Evolutionary conservation across 2,888 invertebrate species (phyloP).

Genomic region (Linnaemya tessellans): DNA sequence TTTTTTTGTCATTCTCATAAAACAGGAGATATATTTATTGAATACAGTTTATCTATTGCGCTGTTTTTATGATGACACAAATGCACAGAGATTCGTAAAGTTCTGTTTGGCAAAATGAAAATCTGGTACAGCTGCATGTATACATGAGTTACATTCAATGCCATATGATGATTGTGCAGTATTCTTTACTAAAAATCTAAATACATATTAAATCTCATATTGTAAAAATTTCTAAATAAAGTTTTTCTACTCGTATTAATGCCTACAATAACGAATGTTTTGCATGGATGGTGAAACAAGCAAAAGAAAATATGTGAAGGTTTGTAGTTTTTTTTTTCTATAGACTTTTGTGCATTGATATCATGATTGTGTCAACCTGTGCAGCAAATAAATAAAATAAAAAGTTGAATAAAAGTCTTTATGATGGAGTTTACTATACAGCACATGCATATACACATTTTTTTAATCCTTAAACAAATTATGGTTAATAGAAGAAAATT

Average conservation of each 20-base stretch:
- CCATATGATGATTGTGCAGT: constrained; percentile 8
- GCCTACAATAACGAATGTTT: constrained; percentile 21
- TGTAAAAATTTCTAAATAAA: constrained; percentile 20
- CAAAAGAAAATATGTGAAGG: neutral
- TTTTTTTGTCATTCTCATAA: constrained; percentile 1
- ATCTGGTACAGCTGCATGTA: constrained; percentile 22
- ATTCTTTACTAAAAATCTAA: constrained; percentile 1
- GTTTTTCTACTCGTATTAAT: constrained; percentile 3
- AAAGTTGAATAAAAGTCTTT: neutral
- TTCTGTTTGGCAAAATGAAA: constrained; percentile 34
- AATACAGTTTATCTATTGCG: constrained; percentile 40
- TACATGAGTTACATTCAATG: constrained; percentile 14
- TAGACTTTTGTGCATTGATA: neutral
- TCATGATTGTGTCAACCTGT: constrained; percentile 26
- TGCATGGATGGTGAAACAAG: neutral
- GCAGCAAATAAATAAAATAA: constrained; percentile 15
- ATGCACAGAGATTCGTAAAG: constrained; percentile 20
- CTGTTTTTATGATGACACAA: constrained; percentile 25
- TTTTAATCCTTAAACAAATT: neutral
- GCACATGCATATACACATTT: neutral
- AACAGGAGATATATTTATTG: constrained; percentile 42
- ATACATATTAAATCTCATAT: constrained; percentile 44
- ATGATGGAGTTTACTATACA: neutral
- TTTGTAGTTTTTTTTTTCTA: constrained; percentile 18
- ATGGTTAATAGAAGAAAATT: neutral